Conservation (phyloP, 2,113 vertebrate genomes). For the Puntigrus tetrazona region DNA sequence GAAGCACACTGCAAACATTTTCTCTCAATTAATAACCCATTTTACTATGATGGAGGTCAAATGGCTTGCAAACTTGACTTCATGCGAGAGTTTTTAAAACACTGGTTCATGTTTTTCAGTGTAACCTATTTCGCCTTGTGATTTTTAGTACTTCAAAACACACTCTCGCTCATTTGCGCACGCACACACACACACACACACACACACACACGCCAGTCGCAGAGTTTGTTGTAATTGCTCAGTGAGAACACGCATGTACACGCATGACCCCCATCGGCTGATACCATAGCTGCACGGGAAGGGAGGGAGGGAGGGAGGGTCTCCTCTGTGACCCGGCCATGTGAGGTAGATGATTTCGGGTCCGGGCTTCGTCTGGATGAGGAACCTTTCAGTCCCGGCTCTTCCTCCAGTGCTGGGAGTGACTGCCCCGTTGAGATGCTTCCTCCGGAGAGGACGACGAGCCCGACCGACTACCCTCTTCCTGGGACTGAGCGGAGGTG, state of each 20-base stretch:
- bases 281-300: slow-evolving; percentile 68
- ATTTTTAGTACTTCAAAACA: slow-evolving; percentile 33
- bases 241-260: slow-evolving; percentile 51
- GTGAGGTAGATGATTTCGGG: slow-evolving; percentile 77
- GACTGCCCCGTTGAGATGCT: slow-evolving; percentile 83
- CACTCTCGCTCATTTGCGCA: slow-evolving; percentile 21
- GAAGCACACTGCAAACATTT: not conserved
- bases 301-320: slow-evolving; percentile 57
- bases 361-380: slow-evolving; percentile 68
- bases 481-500: slow-evolving; percentile 73
- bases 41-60: not conserved
- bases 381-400: slow-evolving; percentile 73
- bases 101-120: not conserved
- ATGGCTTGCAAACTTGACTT: not conserved
- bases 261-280: slow-evolving; percentile 57
- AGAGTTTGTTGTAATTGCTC: slow-evolving; percentile 51
- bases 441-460: slow-evolving; percentile 87
- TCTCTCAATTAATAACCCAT: not conserved
- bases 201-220: not conserved
- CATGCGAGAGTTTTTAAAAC: not conserved
- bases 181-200: slow-evolving; percentile 36
- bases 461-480: slow-evolving; percentile 76
- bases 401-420: slow-evolving; percentile 92
- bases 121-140: slow-evolving; percentile 5
- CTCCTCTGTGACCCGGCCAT: slow-evolving; percentile 68